A percentile compares a stretch with the other conserved stretches of the same genome.
These are phyloP conservation scores for Diceros bicornis DNA, from an alignment of 2,797 vertebrate genomes.

Conservation along the genomic window DNA sequence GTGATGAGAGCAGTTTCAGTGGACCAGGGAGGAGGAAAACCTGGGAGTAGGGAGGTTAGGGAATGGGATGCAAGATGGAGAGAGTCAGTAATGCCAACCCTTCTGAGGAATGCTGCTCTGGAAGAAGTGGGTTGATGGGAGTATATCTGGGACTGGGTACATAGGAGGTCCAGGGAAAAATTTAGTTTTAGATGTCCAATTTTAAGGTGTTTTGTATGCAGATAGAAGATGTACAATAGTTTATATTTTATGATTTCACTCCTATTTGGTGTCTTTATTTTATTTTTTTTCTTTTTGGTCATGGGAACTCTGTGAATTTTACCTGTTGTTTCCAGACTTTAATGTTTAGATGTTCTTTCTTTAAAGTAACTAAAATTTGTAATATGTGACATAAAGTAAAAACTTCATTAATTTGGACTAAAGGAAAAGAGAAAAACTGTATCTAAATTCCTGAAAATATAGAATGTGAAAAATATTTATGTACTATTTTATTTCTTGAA, in stretches of 20 bases:
- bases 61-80: not conserved
- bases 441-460: slow-evolving; percentile 25
- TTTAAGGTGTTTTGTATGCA: not conserved
- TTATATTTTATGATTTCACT: not conserved
- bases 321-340: not conserved
- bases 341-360: not conserved
- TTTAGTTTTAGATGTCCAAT: not conserved
- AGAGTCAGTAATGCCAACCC: not conserved
- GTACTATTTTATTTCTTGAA: not conserved
- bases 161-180: not conserved
- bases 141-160: not conserved
- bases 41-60: not conserved
- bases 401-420: not conserved
- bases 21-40: not conserved
- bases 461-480: not conserved
- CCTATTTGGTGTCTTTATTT: not conserved
- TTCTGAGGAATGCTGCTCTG: not conserved
- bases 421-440: not conserved
- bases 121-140: not conserved
- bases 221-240: not conserved
- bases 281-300: not conserved
- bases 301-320: not conserved
- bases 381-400: not conserved
- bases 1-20: not conserved
- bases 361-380: slow-evolving; percentile 30